Base-by-base conservation (phyloP, 2,888 invertebrate species). In the Tyria jacobaeae region DNA sequence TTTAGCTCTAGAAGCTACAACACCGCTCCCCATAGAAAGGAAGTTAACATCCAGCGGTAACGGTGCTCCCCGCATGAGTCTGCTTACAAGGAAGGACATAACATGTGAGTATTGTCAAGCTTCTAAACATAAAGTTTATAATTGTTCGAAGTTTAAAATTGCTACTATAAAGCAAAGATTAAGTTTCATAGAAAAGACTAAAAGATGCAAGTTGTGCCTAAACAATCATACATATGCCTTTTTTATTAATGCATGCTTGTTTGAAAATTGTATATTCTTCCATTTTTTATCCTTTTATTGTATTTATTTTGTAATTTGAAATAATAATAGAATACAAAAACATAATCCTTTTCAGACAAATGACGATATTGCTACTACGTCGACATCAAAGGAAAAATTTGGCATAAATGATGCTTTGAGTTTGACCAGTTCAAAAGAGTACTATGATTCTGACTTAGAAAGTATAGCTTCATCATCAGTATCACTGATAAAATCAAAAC, bases 401-500 rank as follows among this genome's bases (percentile, higher is more conserved):
- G 48, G 48, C 48, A 48, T 48, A 48, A 48, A 48, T 48, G 25
- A 48, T 48, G 48, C 25, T 25, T 48, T 37, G 44, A 58, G 51
- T 53, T 53, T 53, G 53, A 53, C 53, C 53, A 55, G 55, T 47
- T 55, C 55, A 55, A 47, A 55, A 55, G 34, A 55, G 25, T 48
- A 48, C 48, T 48, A 48, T 48, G 48, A 48, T 48, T 48, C 48
- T 48, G 48, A 61, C 55, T 50, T 61, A 61, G 60, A 61, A 49
- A 61, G 61, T 56, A 44, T 56, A 47, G 51, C 56, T 1, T 61
- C 56, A 47, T 61, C 61, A 57, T 61, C 61, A 56, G 55, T 57
- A 57, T 57, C 57, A 57, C 37, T 50, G 35, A 27, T 56, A 56
- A 61, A 56, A 55, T 56, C 60, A 54, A 60, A 60, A 60, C 54